Conservation (phyloP, 2,113 vertebrate species). For the Setophaga petechia region DNA sequence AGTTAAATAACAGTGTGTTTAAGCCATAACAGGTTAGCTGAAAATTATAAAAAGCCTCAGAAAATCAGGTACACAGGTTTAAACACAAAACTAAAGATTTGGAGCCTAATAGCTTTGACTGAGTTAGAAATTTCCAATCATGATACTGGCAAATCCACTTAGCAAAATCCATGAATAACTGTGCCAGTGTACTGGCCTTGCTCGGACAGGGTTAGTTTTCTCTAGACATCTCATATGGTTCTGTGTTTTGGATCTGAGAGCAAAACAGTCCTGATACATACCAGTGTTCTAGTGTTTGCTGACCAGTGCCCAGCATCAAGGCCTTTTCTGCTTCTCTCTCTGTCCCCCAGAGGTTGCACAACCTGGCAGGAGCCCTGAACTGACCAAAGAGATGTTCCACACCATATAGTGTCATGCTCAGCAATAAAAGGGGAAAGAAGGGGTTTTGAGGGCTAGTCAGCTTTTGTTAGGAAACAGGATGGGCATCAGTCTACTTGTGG, state of each 20-base stretch:
- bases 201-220: not conserved
- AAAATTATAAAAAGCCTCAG: not conserved
- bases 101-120: not conserved
- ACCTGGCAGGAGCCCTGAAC: not conserved
- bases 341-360: rapidly evolving
- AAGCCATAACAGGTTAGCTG: not conserved
- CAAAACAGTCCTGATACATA: not conserved
- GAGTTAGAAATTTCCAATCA: not conserved
- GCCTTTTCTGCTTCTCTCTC: not conserved
- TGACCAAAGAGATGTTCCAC: not conserved
- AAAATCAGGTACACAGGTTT: not conserved
- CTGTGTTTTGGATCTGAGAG: not conserved
- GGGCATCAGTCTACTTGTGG: not conserved
- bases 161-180: not conserved
- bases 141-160: not conserved
- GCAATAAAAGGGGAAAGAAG: not conserved
- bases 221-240: not conserved
- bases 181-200: not conserved
- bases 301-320: not conserved
- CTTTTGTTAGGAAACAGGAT: not conserved
- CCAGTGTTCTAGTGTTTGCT: not conserved
- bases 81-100: not conserved
- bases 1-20: not conserved
- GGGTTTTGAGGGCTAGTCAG: not conserved
- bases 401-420: not conserved